These are phyloP conservation scores for Lepas anatifera DNA, from an alignment of 2,888 invertebrate species.

Conservation along the genomic window DNA sequence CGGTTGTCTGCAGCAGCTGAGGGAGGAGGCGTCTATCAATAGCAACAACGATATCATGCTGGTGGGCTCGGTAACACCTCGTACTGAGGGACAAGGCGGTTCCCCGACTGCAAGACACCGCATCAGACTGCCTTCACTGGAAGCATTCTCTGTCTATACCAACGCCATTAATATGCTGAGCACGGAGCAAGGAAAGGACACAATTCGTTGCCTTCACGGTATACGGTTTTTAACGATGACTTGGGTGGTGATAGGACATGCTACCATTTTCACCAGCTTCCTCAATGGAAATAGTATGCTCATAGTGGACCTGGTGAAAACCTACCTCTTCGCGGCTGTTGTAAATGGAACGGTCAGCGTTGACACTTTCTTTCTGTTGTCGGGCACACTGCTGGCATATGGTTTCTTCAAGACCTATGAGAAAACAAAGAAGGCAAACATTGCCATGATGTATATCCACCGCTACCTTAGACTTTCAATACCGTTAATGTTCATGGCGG, in stretches of 20 bases:
- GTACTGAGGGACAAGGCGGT: not conserved
- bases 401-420: not conserved
- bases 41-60: not conserved
- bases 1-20: not conserved
- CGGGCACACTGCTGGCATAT: conserved; percentile 20
- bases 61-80: not conserved
- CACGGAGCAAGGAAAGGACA: not conserved
- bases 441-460: not conserved
- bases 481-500: not conserved
- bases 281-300: not conserved
- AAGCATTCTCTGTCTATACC: conserved; percentile 52
- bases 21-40: not conserved
- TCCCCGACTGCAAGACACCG: not conserved
- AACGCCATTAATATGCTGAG: conserved; percentile 45
- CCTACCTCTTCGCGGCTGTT: not conserved
- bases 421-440: not conserved
- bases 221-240: conserved; percentile 24
- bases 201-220: conserved; percentile 22
- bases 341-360: conserved; percentile 19
- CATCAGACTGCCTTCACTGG: conserved; percentile 27
- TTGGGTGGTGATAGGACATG: conserved; percentile 25
- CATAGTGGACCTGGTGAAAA: not conserved
- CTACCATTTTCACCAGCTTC: not conserved
- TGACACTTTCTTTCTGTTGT: conserved; percentile 21
- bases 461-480: not conserved